These are phyloP conservation scores for Aquatica leii DNA, from an alignment of 2,888 invertebrate genomes.

Conservation along the genomic window DNA sequence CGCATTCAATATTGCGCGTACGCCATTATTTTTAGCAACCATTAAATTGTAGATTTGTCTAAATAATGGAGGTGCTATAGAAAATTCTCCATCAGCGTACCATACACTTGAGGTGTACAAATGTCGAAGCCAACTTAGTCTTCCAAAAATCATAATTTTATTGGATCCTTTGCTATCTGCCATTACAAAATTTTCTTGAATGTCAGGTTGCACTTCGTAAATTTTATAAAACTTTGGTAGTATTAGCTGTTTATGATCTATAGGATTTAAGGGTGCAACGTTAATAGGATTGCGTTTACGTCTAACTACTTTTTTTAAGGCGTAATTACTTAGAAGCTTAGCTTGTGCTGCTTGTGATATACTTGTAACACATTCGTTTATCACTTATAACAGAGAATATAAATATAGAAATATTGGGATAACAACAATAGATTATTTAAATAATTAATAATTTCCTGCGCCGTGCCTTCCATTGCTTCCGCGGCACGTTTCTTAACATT, in stretches of 20 bases:
- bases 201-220: not conserved
- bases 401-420: not conserved
- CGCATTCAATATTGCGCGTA: not conserved
- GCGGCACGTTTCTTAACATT: not conserved
- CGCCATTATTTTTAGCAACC: constrained; percentile 2
- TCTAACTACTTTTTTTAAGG: not conserved
- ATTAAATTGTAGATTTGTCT: not conserved
- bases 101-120: constrained; percentile 1
- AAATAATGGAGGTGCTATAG: constrained; percentile 5
- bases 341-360: constrained; percentile 6
- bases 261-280: not conserved
- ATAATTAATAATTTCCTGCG: not conserved
- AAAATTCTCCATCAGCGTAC: not conserved
- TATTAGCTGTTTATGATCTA: not conserved
- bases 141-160: constrained; percentile 1
- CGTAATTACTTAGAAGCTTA: not conserved
- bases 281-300: not conserved
- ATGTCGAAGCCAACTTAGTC: constrained; percentile 5
- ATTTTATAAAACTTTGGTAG: not conserved
- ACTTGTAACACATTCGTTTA: constrained; percentile 2
- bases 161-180: constrained; percentile 3
- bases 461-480: not conserved
- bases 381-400: constrained; percentile 4
- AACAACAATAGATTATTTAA: not conserved
- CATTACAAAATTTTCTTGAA: not conserved